Percentiles rank a stretch among this genome's conserved stretches.
phyloP scores from a whole-genome alignment of 2,113 vertebrate species.

The Xiphorhynchus elegans region DNA sequence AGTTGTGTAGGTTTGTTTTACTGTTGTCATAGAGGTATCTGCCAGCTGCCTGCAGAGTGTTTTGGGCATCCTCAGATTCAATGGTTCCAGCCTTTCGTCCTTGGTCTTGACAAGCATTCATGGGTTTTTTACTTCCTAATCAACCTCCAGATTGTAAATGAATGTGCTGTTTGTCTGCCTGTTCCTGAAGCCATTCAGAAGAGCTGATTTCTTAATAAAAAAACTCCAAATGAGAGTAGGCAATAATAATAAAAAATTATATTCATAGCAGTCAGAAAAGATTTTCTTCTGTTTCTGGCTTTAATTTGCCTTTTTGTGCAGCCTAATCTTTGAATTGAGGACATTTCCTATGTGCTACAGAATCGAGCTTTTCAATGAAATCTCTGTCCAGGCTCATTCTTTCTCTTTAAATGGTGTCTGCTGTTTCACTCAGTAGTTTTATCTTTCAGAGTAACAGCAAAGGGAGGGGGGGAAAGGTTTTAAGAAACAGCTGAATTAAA shows the following conservation, averaged over 20 bases:
- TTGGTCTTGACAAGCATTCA: background rate
- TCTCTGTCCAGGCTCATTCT: slow-evolving; percentile 52
- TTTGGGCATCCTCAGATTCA: background rate
- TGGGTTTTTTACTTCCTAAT: background rate
- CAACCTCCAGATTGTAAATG: slow-evolving; percentile 28
- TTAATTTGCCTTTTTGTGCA: slow-evolving; percentile 28
- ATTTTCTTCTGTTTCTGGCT: slow-evolving; percentile 23
- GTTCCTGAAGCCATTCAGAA: background rate
- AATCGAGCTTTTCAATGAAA: slow-evolving; percentile 47
- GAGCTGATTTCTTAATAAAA: background rate
- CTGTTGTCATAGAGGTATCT: slow-evolving; percentile 33
- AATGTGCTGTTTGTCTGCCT: slow-evolving; percentile 7
- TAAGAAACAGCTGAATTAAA: slow-evolving; percentile 11
- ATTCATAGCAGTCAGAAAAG: background rate
- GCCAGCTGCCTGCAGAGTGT: slow-evolving; percentile 13
- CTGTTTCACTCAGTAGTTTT: slow-evolving; percentile 23
- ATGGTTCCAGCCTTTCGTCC: background rate
- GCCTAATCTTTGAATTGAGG: slow-evolving; percentile 18
- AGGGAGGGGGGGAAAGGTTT: background rate
- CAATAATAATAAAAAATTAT: background rate
- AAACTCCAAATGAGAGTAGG: background rate
- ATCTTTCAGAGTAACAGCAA: slow-evolving; percentile 35
- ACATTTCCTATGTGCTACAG: background rate
- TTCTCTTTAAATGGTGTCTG: slow-evolving; percentile 35
- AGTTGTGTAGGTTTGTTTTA: background rate